Evolutionary conservation across 1,140 invertebrate genomes (phyloP).

Genomic region (Ctenoplectra terminalis): DNA sequence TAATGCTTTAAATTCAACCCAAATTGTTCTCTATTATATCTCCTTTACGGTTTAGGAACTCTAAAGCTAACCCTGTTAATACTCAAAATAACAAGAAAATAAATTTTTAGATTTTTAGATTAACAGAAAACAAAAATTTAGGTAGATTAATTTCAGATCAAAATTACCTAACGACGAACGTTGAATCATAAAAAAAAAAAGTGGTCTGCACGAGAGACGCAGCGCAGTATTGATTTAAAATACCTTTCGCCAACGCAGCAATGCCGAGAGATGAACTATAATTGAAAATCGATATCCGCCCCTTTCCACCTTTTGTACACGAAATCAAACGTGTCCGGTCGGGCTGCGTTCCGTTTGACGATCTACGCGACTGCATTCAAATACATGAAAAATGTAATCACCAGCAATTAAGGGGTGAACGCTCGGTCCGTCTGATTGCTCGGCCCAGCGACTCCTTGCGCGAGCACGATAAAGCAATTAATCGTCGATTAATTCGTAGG

Average conservation of each 20-base stretch:
- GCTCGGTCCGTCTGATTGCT: background rate
- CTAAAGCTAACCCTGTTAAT: too few relatives aligned
- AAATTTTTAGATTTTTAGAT: too few relatives aligned
- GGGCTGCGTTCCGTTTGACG: too few relatives aligned
- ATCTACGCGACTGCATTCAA: background rate
- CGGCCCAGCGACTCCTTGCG: background rate
- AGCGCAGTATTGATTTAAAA: background rate
- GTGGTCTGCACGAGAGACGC: background rate
- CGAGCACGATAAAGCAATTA: background rate
- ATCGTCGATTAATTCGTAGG: background rate
- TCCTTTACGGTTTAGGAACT: too few relatives aligned
- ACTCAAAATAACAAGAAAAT: too few relatives aligned
- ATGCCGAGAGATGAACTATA: background rate
- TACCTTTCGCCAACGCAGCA: background rate
- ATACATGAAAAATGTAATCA: background rate
- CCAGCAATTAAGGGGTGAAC: background rate
- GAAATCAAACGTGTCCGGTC: background rate
- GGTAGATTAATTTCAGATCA: too few relatives aligned
- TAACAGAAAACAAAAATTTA: too few relatives aligned
- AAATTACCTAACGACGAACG: background rate
- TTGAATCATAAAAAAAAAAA: background rate
- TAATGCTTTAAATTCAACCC: too few relatives aligned
- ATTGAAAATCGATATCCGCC: conserved; percentile 19
- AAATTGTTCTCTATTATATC: too few relatives aligned
- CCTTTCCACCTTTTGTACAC: conserved; percentile 1